A percentile compares a stretch with the other conserved stretches of the same genome.
Evolutionary conservation across 2,113 vertebrate species (phyloP).

Genomic region (Poeciliopsis turrubarensis): DNA sequence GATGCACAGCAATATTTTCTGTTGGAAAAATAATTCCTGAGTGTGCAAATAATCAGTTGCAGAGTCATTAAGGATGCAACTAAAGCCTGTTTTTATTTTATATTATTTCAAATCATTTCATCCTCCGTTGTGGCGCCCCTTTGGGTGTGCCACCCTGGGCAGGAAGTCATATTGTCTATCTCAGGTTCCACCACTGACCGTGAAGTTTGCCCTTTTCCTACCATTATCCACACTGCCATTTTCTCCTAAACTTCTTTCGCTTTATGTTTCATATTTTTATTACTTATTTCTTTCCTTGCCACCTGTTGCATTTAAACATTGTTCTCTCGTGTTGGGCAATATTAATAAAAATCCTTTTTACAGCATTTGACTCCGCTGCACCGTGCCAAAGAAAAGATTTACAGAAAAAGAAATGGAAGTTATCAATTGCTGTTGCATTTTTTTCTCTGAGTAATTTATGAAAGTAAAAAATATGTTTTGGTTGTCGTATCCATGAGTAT

Average conservation of each 20-base stretch:
- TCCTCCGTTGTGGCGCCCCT: not conserved
- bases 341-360: not conserved
- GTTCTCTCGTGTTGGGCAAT: not conserved
- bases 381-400: constrained; percentile 6
- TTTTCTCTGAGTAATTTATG: not conserved
- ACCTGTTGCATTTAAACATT: not conserved
- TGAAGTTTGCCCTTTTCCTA: not conserved
- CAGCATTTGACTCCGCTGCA: not conserved
- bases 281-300: not conserved
- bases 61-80: not conserved
- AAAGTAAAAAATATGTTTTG: constrained; percentile 16
- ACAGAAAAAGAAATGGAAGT: constrained; percentile 1
- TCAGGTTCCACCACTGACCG: not conserved
- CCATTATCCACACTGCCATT: constrained; percentile 2
- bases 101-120: not conserved
- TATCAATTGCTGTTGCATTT: not conserved
- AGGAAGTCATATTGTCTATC: not conserved
- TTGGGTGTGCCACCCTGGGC: not conserved
- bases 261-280: constrained; percentile 3
- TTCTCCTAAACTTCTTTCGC: not conserved
- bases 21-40: not conserved
- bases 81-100: not conserved
- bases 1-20: not conserved
- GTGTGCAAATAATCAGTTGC: not conserved
- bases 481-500: not conserved